A percentile compares a stretch with the other conserved stretches of the same genome.
Conservation (phyloP, 2,888 invertebrate species). For the Mesochorus sp. region DNA sequence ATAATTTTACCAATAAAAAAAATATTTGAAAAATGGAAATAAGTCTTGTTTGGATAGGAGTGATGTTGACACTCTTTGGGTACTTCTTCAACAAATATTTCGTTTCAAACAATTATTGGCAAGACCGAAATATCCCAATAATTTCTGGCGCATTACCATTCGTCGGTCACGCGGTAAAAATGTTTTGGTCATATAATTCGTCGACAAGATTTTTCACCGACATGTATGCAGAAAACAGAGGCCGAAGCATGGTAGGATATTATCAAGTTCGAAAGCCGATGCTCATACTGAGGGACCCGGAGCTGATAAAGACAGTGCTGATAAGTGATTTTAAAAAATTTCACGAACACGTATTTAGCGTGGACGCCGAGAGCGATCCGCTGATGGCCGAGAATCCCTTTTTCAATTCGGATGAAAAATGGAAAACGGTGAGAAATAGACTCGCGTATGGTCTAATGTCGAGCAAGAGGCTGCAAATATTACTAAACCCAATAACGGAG, state of each 20-base stretch:
- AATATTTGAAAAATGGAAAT: neutral
- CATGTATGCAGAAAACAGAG: neutral
- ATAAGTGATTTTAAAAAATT: constrained; percentile 18
- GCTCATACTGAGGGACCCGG: constrained; percentile 38
- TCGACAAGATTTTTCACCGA: neutral
- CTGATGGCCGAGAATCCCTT: constrained; percentile 37
- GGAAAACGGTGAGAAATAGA: too few species aligned
- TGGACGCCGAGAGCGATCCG: too few species aligned
- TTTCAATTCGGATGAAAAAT: constrained; percentile 32
- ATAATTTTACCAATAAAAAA: too few species aligned
- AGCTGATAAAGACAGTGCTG: constrained; percentile 50
- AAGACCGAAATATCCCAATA: constrained; percentile 31
- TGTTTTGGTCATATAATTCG: constrained; percentile 16
- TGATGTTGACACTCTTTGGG: neutral
- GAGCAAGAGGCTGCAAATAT: constrained; percentile 22
- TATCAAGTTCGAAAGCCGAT: constrained; percentile 31
- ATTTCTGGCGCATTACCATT: constrained; percentile 42
- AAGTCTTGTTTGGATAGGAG: neutral
- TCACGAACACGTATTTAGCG: constrained; percentile 20
- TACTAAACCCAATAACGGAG: neutral
- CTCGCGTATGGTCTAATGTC: constrained; percentile 17
- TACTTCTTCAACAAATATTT: constrained; percentile 13
- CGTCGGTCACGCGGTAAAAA: constrained; percentile 41
- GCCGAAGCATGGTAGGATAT: constrained; percentile 53
- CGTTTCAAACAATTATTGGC: constrained; percentile 43